These are phyloP conservation scores for Bugulina stolonifera DNA, from an alignment of 2,888 invertebrate genomes.

Conservation along the genomic window DNA sequence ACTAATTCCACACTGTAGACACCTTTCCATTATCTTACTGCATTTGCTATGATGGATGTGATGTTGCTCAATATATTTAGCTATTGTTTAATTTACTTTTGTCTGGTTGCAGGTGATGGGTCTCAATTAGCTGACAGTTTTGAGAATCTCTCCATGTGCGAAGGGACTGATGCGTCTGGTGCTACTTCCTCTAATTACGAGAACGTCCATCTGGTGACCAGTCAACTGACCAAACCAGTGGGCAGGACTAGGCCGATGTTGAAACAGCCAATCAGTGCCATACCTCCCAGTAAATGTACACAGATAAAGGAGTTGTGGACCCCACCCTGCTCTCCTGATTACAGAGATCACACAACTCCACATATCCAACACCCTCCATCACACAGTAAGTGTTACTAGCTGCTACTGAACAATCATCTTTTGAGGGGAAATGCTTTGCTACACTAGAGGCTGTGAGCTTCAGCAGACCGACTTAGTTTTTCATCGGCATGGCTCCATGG, in stretches of 20 bases:
- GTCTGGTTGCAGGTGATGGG: constrained; percentile 12
- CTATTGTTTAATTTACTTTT: too few species aligned
- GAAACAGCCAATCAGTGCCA: not conserved
- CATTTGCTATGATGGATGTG: too few species aligned
- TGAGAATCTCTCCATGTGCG: constrained; percentile 7
- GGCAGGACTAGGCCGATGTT: not conserved
- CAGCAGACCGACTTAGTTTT: too few species aligned
- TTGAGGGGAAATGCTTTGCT: too few species aligned
- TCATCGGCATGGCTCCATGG: too few species aligned
- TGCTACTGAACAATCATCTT: too few species aligned
- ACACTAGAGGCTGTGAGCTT: too few species aligned
- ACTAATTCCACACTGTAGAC: too few species aligned
- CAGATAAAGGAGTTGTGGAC: constrained; percentile 27
- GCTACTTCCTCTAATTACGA: not conserved
- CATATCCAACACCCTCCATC: not conserved
- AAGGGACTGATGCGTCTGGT: not conserved
- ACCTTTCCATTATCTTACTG: too few species aligned
- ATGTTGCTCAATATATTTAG: not conserved
- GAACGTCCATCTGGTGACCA: not conserved
- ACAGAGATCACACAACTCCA: constrained; percentile 26
- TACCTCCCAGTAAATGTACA: constrained; percentile 4
- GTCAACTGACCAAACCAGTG: not conserved
- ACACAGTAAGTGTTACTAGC: not conserved
- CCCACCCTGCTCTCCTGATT: constrained; percentile 27
- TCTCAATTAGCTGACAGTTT: constrained; percentile 15